phyloP scores from a whole-genome alignment of 2,113 vertebrate species.

The Sporophila hypoxantha region DNA sequence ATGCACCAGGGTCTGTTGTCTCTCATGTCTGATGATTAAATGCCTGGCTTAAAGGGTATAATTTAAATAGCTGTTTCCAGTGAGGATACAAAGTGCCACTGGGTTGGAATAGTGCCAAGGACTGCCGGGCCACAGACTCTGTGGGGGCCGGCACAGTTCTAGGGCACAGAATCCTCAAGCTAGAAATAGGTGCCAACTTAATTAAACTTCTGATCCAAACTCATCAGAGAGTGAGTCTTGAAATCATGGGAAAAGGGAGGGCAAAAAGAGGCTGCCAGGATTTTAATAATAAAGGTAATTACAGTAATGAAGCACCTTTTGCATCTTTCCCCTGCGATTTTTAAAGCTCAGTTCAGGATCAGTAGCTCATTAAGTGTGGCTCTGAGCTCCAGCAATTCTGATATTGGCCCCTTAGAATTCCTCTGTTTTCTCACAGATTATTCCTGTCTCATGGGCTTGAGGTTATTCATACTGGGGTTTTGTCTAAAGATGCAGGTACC shows the following conservation, averaged over 20 bases:
- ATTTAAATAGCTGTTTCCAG: slow-evolving; percentile 33
- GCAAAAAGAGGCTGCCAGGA: slow-evolving; percentile 41
- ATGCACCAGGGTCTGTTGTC: not conserved
- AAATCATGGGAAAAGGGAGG: slow-evolving; percentile 53
- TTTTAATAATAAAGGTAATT: slow-evolving; percentile 59
- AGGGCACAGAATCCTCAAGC: slow-evolving; percentile 33
- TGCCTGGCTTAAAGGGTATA: not conserved
- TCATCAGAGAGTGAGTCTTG: not conserved
- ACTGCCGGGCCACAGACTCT: slow-evolving; percentile 1
- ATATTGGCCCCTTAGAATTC: not conserved
- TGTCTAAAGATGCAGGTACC: not conserved
- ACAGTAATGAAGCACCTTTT: slow-evolving; percentile 57
- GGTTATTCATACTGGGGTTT: not conserved
- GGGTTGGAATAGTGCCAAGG: slow-evolving; percentile 24
- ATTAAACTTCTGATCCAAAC: slow-evolving; percentile 53
- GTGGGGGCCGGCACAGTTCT: slow-evolving; percentile 22
- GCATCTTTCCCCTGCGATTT: slow-evolving; percentile 36
- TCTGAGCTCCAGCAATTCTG: slow-evolving; percentile 17
- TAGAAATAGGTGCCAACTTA: slow-evolving; percentile 49
- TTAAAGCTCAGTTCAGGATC: slow-evolving; percentile 8
- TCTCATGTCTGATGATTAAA: not conserved
- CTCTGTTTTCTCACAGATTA: slow-evolving; percentile 15
- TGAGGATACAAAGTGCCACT: slow-evolving; percentile 25
- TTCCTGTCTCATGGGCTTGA: not conserved
- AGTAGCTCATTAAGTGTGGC: slow-evolving; percentile 39